Conservation (phyloP, 2,113 vertebrate species). For the Parotia lawesii region DNA sequence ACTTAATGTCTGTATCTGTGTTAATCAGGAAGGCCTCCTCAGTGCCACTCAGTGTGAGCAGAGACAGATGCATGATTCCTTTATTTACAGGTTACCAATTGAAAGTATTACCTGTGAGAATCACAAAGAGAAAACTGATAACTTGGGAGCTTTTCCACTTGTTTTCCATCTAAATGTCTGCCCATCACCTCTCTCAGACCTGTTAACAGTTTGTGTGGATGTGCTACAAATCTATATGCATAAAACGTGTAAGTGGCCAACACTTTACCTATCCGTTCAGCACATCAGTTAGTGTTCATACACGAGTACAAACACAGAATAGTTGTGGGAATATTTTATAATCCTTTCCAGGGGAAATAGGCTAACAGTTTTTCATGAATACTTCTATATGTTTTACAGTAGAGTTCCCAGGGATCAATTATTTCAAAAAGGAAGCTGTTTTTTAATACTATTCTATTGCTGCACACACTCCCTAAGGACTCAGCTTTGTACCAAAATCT, state of each 20-base stretch:
- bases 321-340: not conserved
- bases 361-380: not conserved
- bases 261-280: not conserved
- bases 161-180: not conserved
- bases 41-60: not conserved
- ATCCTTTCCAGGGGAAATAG: not conserved
- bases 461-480: not conserved
- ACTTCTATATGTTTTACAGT: not conserved
- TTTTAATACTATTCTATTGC: not conserved
- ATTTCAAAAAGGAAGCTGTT: not conserved
- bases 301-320: not conserved
- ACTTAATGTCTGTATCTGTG: not conserved
- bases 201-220: not conserved
- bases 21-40: not conserved
- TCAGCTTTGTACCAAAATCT: not conserved
- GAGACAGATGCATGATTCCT: not conserved
- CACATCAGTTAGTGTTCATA: not conserved
- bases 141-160: not conserved
- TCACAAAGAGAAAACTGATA: not conserved
- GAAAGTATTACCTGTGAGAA: not conserved
- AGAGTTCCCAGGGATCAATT: not conserved
- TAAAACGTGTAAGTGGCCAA: accelerated
- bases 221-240: not conserved
- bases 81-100: not conserved
- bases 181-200: not conserved